Evolutionary conservation across 2,113 vertebrate species (phyloP), one percentile per base, ranked within the genome.

Genomic region (Eupsittula cactorum): DNA sequence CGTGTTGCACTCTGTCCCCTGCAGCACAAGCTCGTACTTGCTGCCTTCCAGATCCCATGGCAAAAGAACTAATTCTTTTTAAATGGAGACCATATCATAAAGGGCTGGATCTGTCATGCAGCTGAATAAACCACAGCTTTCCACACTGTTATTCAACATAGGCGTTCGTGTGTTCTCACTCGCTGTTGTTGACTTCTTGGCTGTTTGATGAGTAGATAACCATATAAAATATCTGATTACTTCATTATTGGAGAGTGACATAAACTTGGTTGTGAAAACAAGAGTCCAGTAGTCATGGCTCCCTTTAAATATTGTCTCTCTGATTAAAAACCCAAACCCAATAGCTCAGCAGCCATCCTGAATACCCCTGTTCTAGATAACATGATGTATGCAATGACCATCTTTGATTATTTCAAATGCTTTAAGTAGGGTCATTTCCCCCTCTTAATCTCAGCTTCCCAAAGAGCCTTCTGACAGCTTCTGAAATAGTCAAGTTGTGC

Each of bases 101-200:
- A 88, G 75, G 83, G 95, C 93, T 96, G 92, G 86, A 96, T 97
- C 96, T 97, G 92, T 89, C 81, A 88, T 63, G 83, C 97, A 97
- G 97, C 97, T 97, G 96, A 96, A 64, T 94, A 97, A 97, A 96
- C 97, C 94, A 87, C 69, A 92, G 92, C 94, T 96, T 96, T 97
- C 92, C 86, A 86, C 86, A n/a, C 83, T 86, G 80, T 88, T 95
- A 64, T 89, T 96, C 93, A 91, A 93, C 81, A 87, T 95, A 92
- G 94, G 60, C 86, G 2, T 95, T 95, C 8, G 3, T 95, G 94
- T 86, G 88, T 82, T 91, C 82, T 95, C 93, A 90, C 92, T 95
- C 21, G 25, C 65, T 92, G 25, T 74, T 89, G 57, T 92, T 93
- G 96, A 83, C 60, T 94, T 95, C 77, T 60, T 95, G 74, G 47